A percentile compares a stretch with the other conserved stretches of the same genome.
phyloP scores from a whole-genome alignment of 1,140 invertebrate species.

The Helicoverpa zea region DNA sequence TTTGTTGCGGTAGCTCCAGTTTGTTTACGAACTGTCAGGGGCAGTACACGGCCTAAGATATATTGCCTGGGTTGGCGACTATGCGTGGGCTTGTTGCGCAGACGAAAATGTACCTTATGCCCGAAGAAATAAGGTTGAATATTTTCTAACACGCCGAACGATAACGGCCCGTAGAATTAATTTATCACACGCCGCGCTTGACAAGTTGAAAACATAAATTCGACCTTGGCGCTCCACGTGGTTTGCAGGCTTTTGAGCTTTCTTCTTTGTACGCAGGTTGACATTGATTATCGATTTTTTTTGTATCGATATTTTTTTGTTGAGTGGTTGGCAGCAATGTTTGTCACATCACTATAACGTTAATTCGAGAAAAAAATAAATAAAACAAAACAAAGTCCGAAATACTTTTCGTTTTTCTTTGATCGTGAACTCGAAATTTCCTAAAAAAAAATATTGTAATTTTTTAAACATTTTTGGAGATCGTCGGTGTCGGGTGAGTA shows the following conservation, averaged over 20 bases:
- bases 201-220: conserved; percentile 87
- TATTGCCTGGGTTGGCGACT: conserved; percentile 87
- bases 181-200: conserved; percentile 87
- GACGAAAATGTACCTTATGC: conserved; percentile 63
- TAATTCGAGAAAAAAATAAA: too few species aligned
- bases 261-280: conserved; percentile 57
- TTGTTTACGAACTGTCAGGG: conserved; percentile 87
- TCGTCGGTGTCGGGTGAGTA: too few species aligned
- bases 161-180: conserved; percentile 86
- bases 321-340: conserved; percentile 35
- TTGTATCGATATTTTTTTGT: conserved; percentile 42
- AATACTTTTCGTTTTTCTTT: too few species aligned
- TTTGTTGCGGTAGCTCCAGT: conserved; percentile 86
- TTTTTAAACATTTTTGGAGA: too few species aligned
- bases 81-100: conserved; percentile 75
- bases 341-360: too few species aligned
- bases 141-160: conserved; percentile 52
- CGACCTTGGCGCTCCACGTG: conserved; percentile 86
- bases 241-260: conserved; percentile 74
- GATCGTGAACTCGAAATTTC: too few species aligned
- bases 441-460: too few species aligned
- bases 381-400: too few species aligned
- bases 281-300: conserved; percentile 57
- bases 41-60: conserved; percentile 86
- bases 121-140: conserved; percentile 57